Conservation (phyloP, 2,888 invertebrate species). For the Noctua comes region DNA sequence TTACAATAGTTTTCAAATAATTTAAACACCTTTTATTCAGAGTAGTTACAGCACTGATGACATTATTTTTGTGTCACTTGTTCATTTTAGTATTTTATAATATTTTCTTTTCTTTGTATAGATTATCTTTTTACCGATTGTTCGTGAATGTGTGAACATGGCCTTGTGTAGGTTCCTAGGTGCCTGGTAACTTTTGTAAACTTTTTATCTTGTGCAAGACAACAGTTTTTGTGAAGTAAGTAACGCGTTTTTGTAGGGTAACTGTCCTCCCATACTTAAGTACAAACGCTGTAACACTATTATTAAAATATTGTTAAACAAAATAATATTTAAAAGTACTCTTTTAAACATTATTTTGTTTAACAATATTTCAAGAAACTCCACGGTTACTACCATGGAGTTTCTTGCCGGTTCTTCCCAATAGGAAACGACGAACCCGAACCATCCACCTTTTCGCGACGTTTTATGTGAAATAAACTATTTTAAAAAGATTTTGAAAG, state of each 20-base stretch:
- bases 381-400: too few species aligned
- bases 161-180: not conserved
- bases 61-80: not conserved
- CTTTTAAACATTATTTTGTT: too few species aligned
- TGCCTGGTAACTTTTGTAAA: not conserved
- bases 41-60: not conserved
- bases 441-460: not conserved
- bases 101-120: not conserved
- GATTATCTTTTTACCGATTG: not conserved
- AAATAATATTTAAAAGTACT: too few species aligned
- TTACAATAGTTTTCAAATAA: not conserved
- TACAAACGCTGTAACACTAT: too few species aligned
- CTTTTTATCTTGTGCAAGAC: too few species aligned
- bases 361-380: too few species aligned
- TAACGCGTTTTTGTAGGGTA: too few species aligned
- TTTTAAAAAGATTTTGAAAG: not conserved
- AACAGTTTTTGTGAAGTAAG: too few species aligned
- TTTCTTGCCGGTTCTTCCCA: too few species aligned
- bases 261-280: too few species aligned
- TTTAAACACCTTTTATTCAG: not conserved
- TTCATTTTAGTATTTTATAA: too few species aligned
- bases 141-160: not conserved
- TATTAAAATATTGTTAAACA: too few species aligned
- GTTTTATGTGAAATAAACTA: not conserved
- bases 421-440: not conserved